Evolutionary conservation across 2,113 vertebrate genomes (phyloP).

Genomic region (Charadrius vociferus): DNA sequence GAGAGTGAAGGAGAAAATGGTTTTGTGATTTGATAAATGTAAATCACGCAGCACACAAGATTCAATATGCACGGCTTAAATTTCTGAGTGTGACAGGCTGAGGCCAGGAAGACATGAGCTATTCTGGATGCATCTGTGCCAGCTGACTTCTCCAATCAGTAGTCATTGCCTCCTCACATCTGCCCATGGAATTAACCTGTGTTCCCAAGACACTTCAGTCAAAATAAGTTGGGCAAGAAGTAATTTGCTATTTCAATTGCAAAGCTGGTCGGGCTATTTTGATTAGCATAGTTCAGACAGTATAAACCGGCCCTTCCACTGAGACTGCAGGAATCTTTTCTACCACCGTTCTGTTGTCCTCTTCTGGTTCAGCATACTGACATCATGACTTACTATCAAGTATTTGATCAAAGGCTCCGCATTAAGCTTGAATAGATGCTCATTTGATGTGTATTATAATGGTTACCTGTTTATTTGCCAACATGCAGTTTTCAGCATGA

Average conservation of each 20-base stretch:
- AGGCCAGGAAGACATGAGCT: not conserved
- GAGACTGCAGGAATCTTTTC: not conserved
- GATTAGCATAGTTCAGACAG: not conserved
- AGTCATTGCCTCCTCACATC: not conserved
- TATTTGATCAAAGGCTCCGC: not conserved
- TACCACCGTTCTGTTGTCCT: not conserved
- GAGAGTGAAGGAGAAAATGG: not conserved
- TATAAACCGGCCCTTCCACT: not conserved
- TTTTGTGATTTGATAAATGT: not conserved
- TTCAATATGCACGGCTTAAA: not conserved
- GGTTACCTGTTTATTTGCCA: slow-evolving; percentile 22
- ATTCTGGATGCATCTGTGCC: not conserved
- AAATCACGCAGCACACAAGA: not conserved
- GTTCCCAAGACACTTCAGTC: not conserved
- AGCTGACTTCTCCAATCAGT: not conserved
- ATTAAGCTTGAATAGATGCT: not conserved
- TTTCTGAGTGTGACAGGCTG: not conserved
- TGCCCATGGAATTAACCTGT: not conserved
- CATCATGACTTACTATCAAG: not conserved
- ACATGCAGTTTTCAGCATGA: not conserved
- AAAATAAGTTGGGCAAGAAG: not conserved
- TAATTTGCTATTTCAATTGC: not conserved
- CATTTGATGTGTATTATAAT: not conserved
- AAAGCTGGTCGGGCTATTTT: not conserved
- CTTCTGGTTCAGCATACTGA: not conserved